These are phyloP conservation scores for Cataglyphis altisquamis DNA, from an alignment of 2,888 invertebrate genomes.

Conservation along the genomic window DNA sequence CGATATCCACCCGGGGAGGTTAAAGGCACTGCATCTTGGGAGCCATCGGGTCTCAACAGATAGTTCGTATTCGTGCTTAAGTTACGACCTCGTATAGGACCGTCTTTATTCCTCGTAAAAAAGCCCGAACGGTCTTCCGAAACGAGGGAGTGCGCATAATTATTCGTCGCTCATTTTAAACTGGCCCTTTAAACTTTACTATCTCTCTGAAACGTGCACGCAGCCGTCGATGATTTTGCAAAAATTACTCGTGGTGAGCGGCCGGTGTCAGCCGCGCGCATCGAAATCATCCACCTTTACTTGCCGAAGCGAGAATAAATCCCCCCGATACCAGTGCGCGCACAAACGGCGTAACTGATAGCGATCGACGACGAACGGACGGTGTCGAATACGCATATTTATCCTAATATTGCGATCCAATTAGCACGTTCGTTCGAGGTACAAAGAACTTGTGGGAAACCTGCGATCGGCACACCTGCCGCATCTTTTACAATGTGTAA, in stretches of 20 bases:
- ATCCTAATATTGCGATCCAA: conserved; percentile 51
- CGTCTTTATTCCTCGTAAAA: conserved; percentile 77
- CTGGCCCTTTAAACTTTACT: conserved; percentile 71
- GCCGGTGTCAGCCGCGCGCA: neutral
- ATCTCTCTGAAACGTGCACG: conserved; percentile 63
- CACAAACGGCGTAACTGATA: conserved; percentile 46
- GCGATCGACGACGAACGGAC: conserved; percentile 35
- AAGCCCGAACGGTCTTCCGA: conserved; percentile 72
- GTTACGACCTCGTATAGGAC: conserved; percentile 73
- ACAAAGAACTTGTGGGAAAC: conserved; percentile 12
- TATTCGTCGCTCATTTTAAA: conserved; percentile 74
- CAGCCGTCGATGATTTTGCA: conserved; percentile 67
- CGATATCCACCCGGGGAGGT: conserved; percentile 71
- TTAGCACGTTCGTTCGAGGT: conserved; percentile 41
- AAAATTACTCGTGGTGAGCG: conserved; percentile 64
- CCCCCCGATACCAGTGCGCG: neutral
- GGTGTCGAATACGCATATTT: conserved; percentile 29
- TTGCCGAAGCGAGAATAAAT: conserved; percentile 11
- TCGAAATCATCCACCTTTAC: conserved; percentile 12
- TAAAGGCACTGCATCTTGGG: conserved; percentile 74
- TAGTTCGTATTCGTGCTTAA: conserved; percentile 76
- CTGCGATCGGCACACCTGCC: conserved; percentile 9
- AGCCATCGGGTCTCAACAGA: conserved; percentile 73
- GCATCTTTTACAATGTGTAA: neutral
- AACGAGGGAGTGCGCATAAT: conserved; percentile 75